Conservation (phyloP, 2,888 invertebrate genomes). For the Zele albiditarsus region DNA sequence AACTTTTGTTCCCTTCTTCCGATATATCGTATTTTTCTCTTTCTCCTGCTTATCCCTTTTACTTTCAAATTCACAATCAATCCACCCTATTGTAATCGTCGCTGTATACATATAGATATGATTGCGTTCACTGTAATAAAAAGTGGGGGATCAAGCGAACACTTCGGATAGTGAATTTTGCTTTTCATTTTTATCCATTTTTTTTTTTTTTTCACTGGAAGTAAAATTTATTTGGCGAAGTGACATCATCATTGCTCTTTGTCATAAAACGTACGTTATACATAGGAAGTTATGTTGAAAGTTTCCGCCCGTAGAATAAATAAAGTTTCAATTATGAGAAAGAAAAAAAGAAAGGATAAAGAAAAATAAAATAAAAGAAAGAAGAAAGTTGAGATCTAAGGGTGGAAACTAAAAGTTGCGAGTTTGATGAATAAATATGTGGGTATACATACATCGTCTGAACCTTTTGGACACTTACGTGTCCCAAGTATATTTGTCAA, state of each 20-base stretch:
- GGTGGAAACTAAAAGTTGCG: background rate
- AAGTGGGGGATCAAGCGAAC: background rate
- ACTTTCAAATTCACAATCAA: background rate
- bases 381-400: background rate
- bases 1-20: conserved; percentile 20
- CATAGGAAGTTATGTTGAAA: background rate
- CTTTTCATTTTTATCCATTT: background rate
- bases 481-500: conserved; percentile 15
- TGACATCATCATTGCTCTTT: background rate
- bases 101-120: background rate
- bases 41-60: background rate
- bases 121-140: background rate
- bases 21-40: background rate
- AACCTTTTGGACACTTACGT: background rate
- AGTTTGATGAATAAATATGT: background rate
- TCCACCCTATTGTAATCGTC: background rate
- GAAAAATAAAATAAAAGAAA: background rate
- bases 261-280: too few species aligned
- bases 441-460: background rate
- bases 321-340: background rate
- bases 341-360: background rate
- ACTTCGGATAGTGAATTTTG: background rate
- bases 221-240: background rate
- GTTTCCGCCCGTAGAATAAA: background rate
- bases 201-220: background rate